phyloP scores from a whole-genome alignment of 2,888 invertebrate genomes.

The Empis livida region DNA sequence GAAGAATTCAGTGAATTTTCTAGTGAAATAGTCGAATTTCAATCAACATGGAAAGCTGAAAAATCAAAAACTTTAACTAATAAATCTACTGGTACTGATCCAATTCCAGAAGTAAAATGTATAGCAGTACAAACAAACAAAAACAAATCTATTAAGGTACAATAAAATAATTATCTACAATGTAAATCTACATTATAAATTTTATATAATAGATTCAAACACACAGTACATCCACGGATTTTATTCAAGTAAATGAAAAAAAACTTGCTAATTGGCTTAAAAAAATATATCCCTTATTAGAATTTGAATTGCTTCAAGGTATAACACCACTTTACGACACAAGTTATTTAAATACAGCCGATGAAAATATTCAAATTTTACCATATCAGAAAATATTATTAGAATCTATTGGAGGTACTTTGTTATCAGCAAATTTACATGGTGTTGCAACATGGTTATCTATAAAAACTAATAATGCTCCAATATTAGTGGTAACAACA shows the following conservation, averaged over 20 bases:
- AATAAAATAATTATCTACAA: neutral
- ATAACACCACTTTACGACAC: constrained; percentile 21
- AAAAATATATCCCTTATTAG: constrained; percentile 36
- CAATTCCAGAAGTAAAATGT: constrained; percentile 17
- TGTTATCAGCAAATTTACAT: constrained; percentile 18
- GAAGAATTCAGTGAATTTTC: constrained; percentile 37
- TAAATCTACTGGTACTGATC: constrained; percentile 25
- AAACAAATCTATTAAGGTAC: constrained; percentile 15
- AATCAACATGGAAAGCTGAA: constrained; percentile 34
- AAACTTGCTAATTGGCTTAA: constrained; percentile 38
- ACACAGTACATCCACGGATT: constrained; percentile 13
- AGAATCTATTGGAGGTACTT: neutral
- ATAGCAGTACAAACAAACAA: constrained; percentile 20
- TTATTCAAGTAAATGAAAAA: constrained; percentile 28
- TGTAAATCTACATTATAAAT: neutral
- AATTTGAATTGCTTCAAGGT: constrained; percentile 36
- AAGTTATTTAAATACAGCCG: neutral
- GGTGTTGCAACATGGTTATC: constrained; percentile 31
- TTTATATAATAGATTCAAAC: constrained; percentile 33
- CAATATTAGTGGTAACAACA: constrained; percentile 25
- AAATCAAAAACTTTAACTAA: constrained; percentile 27
- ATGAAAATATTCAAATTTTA: constrained; percentile 19
- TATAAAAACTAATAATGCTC: constrained; percentile 30
- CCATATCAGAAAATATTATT: constrained; percentile 27
- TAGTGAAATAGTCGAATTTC: constrained; percentile 38